A percentile compares a stretch with the other conserved stretches of the same genome.
These are phyloP conservation scores for Rhinichthys klamathensis DNA, from an alignment of 2,113 vertebrate genomes.

Conservation along the genomic window DNA sequence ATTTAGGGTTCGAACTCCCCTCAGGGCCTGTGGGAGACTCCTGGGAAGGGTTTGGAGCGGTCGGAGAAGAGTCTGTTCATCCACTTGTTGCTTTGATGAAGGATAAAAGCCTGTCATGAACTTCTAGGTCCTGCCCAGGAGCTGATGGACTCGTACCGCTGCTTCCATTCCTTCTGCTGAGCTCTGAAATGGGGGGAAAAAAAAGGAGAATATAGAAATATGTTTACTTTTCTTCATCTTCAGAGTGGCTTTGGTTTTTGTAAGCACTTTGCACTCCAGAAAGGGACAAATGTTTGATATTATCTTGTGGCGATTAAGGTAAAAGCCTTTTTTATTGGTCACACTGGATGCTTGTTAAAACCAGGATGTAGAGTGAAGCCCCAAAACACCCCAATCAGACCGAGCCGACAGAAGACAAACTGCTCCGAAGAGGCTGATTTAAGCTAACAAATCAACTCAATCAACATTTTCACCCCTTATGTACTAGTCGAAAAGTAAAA, in stretches of 20 bases:
- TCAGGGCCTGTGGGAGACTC: constrained; percentile 67
- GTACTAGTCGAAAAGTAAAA: constrained; percentile 55
- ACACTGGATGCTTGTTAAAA: constrained; percentile 73
- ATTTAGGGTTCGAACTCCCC: constrained; percentile 78
- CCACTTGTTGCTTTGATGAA: constrained; percentile 91
- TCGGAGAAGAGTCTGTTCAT: constrained; percentile 79
- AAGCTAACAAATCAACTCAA: constrained; percentile 72
- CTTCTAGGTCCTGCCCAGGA: constrained; percentile 74
- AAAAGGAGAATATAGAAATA: constrained; percentile 47
- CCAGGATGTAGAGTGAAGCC: constrained; percentile 58
- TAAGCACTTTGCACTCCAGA: constrained; percentile 65
- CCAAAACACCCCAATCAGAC: constrained; percentile 12
- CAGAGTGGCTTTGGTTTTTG: constrained; percentile 64
- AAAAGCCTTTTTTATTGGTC: constrained; percentile 83
- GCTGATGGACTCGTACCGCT: constrained; percentile 73
- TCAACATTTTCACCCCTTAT: constrained; percentile 55
- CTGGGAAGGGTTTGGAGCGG: constrained; percentile 67
- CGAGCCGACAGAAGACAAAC: constrained; percentile 62
- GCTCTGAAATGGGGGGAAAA: constrained; percentile 24
- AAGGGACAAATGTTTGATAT: constrained; percentile 45
- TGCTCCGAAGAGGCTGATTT: constrained; percentile 66
- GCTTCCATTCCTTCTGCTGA: constrained; percentile 53
- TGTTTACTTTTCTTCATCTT: constrained; percentile 15
- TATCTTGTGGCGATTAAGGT: constrained; percentile 74
- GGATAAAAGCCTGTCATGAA: constrained; percentile 84